A percentile compares a stretch with the other conserved stretches of the same genome.
Conservation (phyloP, 2,888 invertebrate genomes). For the Pyrochroa serraticornis region DNA sequence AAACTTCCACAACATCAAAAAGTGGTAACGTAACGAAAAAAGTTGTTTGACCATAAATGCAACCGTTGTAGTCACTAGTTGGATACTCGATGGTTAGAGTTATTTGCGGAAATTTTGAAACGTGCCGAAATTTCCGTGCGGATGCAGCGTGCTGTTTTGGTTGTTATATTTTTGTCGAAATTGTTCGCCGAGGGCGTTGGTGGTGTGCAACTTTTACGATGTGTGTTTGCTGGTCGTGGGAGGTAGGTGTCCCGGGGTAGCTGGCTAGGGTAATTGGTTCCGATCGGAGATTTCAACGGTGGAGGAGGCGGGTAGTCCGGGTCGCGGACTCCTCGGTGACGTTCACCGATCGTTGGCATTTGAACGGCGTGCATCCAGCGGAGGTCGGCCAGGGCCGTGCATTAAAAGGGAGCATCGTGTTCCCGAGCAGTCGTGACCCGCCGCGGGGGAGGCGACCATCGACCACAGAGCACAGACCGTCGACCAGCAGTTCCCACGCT, state of each 20-base stretch:
- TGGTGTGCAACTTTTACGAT: no score
- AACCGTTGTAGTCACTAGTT: no score
- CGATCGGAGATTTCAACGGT: conserved; percentile 23
- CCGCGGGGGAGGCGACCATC: conserved; percentile 55
- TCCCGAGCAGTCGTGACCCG: conserved; percentile 58
- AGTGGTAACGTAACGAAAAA: no score
- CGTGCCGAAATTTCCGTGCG: no score
- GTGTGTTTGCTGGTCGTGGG: no score
- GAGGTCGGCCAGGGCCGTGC: conserved; percentile 40
- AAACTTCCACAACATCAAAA: no score
- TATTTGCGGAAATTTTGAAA: no score
- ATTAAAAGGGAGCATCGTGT: conserved; percentile 57
- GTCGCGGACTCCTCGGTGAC: conserved; percentile 11
- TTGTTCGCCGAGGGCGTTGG: neutral
- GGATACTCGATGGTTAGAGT: no score
- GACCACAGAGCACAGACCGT: conserved; percentile 39
- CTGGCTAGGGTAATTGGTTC: neutral
- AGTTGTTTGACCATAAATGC: neutral
- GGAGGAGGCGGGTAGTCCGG: conserved; percentile 14
- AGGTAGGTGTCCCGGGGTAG: no score
- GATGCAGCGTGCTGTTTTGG: no score
- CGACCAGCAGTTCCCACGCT: conserved; percentile 52
- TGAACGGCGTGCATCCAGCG: conserved; percentile 41
- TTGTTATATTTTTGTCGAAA: no score
- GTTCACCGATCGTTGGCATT: conserved; percentile 30